Conservation (phyloP, 2,797 vertebrate species). For the Aplochiton taeniatus region DNA sequence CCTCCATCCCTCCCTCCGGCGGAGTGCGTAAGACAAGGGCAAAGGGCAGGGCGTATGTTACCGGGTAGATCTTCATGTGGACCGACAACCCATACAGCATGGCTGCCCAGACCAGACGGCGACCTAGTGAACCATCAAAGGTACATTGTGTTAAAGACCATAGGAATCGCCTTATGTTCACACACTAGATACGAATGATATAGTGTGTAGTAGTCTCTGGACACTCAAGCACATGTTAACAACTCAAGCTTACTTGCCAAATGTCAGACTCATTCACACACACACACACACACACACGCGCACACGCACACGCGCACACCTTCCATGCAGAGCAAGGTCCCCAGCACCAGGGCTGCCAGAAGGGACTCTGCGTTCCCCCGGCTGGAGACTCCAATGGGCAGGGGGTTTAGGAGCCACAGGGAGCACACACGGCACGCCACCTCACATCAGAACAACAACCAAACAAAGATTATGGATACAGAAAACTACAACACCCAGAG, state of each 20-base stretch:
- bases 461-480: no score
- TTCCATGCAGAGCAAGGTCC: constrained; percentile 77
- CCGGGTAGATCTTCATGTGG: constrained; percentile 92
- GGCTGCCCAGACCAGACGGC: constrained; percentile 69
- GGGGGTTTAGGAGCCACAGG: constrained; percentile 92
- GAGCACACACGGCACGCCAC: constrained; percentile 71
- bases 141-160: neutral
- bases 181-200: no score
- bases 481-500: no score
- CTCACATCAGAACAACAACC: constrained; percentile 19
- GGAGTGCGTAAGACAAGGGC: constrained; percentile 70
- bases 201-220: no score
- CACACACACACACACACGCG: neutral
- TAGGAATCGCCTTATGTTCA: no score
- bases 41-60: constrained; percentile 85
- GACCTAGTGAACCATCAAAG: constrained; percentile 32
- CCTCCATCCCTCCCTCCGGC: neutral
- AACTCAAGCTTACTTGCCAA: no score
- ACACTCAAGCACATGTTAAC: no score
- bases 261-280: no score
- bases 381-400: constrained; percentile 88
- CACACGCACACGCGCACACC: constrained; percentile 20
- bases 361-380: constrained; percentile 92
- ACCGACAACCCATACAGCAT: constrained; percentile 85
- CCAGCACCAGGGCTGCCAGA: constrained; percentile 83